These are phyloP conservation scores for Archips crataeganus DNA, from an alignment of 2,888 invertebrate species.

Conservation along the genomic window DNA sequence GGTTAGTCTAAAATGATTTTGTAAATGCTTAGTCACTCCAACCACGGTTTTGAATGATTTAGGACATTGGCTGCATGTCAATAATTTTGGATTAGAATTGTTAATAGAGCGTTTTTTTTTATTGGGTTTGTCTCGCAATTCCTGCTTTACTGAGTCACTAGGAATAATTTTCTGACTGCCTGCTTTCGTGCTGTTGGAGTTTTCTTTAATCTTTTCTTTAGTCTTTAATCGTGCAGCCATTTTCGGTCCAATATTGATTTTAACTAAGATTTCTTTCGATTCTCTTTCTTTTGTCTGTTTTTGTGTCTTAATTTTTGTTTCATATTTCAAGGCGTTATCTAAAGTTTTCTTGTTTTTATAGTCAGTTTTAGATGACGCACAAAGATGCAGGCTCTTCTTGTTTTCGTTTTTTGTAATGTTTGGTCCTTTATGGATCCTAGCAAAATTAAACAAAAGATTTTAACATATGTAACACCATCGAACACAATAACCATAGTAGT, in stretches of 20 bases:
- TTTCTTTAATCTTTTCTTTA: too few relatives aligned
- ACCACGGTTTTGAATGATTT: not conserved
- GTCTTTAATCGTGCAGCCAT: not conserved
- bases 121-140: not conserved
- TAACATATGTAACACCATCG: too few relatives aligned
- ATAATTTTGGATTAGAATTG: not conserved
- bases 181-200: not conserved
- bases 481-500: too few relatives aligned
- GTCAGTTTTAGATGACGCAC: not conserved
- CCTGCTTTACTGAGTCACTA: not conserved
- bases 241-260: not conserved
- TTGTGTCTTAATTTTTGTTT: not conserved
- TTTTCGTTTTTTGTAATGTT: not conserved
- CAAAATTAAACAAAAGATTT: not conserved
- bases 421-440: not conserved
- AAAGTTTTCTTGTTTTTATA: not conserved
- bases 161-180: not conserved
- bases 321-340: not conserved
- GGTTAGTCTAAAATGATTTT: not conserved
- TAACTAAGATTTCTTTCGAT: not conserved
- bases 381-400: too few relatives aligned
- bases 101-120: not conserved
- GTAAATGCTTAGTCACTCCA: not conserved
- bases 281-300: not conserved
- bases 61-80: conserved; percentile 11